Percentiles rank a stretch among this genome's conserved stretches.
Evolutionary conservation across 2,797 vertebrate genomes (phyloP).

Genomic region (Fistularia tabacaria): DNA sequence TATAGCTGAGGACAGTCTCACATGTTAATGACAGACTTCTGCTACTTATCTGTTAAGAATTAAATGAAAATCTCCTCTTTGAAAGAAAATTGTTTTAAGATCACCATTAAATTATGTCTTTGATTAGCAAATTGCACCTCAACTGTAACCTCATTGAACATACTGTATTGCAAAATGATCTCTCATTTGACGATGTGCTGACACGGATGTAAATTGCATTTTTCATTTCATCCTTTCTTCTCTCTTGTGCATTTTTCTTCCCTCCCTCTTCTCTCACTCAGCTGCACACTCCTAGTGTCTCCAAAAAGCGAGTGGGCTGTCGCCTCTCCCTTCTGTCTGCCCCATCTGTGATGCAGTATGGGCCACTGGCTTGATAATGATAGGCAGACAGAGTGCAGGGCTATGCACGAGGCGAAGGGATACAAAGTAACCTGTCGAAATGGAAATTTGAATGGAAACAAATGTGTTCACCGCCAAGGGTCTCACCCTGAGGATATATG

Average conservation of each 20-base stretch:
- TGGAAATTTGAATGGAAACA: constrained; percentile 2
- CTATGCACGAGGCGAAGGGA: constrained; percentile 38
- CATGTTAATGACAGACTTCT: too few species aligned
- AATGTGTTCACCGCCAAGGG: constrained; percentile 35
- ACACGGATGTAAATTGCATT: constrained; percentile 42
- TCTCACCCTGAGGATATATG: constrained; percentile 17
- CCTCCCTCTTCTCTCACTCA: constrained; percentile 61
- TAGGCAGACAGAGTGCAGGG: constrained; percentile 49
- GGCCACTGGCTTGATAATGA: constrained; percentile 67
- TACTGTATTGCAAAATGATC: constrained; percentile 9
- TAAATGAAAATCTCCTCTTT: too few species aligned
- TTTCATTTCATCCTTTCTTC: constrained; percentile 21
- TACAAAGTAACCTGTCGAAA: constrained; percentile 35
- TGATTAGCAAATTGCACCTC: too few species aligned
- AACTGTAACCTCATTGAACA: too few species aligned
- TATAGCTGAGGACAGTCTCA: too few species aligned
- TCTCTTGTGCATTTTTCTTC: constrained; percentile 24
- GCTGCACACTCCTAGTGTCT: constrained; percentile 63
- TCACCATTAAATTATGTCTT: too few species aligned
- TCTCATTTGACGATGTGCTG: constrained; percentile 29
- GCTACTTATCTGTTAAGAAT: too few species aligned
- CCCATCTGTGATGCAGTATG: constrained; percentile 77
- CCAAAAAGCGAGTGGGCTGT: constrained; percentile 72
- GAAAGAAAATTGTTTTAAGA: too few species aligned
- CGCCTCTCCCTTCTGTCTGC: constrained; percentile 74